Percentiles rank a stretch among this genome's conserved stretches.
Evolutionary conservation across 2,113 vertebrate species (phyloP).

Genomic region (Pheucticus melanocephalus): DNA sequence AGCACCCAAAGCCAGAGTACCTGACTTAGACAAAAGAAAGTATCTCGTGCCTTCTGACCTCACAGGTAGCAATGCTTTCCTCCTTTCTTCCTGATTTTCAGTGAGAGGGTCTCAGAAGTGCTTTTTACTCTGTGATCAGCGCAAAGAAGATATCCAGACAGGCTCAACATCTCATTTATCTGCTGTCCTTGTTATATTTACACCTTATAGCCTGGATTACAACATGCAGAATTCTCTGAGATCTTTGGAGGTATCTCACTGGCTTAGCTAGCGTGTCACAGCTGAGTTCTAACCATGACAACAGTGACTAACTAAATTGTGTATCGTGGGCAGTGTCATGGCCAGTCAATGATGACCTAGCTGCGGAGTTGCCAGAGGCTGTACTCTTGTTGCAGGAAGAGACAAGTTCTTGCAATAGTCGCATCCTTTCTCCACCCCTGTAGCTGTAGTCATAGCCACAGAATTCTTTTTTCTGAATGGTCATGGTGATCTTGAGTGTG

Average conservation of each 20-base stretch:
- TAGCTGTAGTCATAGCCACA: background rate
- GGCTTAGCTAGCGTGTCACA: background rate
- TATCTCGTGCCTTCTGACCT: conserved; percentile 95
- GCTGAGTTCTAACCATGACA: background rate
- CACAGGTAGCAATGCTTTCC: conserved; percentile 79
- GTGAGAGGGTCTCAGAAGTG: background rate
- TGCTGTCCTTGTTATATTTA: background rate
- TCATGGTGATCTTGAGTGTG: background rate
- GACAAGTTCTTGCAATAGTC: background rate
- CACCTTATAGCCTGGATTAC: background rate
- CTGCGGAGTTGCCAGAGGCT: background rate
- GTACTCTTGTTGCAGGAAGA: background rate
- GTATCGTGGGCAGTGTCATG: background rate
- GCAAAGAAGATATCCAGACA: background rate
- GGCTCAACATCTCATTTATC: background rate
- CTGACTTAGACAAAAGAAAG: conserved; percentile 97
- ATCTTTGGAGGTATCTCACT: background rate
- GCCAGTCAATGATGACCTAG: background rate
- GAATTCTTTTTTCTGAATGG: background rate
- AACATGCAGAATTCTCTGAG: background rate
- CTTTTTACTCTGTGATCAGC: background rate
- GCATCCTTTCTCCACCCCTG: background rate
- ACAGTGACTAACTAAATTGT: background rate
- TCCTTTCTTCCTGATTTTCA: background rate
- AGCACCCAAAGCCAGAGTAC: conserved; percentile 89